Conservation (phyloP, 2,113 vertebrate genomes). For the Ptyas mucosa region DNA sequence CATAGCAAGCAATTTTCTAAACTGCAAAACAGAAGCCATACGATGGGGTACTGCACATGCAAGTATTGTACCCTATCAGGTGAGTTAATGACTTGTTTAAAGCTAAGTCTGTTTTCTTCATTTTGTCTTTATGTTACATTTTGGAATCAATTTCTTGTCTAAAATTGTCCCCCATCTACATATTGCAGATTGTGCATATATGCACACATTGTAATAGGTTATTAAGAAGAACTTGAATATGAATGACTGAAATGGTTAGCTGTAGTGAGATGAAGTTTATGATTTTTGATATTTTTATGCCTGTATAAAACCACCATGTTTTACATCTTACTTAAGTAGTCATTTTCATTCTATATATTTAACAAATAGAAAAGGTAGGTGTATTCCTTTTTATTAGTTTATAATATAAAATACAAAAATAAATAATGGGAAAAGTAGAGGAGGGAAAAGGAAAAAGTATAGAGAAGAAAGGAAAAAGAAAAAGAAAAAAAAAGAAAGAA, state of each 20-base stretch:
- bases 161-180: constrained; percentile 6
- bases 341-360: constrained; percentile 9
- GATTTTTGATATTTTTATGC: background rate
- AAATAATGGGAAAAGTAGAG: no score
- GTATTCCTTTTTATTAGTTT: no score
- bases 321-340: constrained; percentile 34
- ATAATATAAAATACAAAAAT: no score
- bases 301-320: background rate
- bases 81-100: constrained; percentile 46
- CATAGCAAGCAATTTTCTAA: constrained; percentile 83
- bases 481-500: no score
- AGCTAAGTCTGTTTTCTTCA: background rate
- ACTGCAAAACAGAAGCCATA: constrained; percentile 71
- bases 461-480: no score
- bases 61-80: constrained; percentile 87
- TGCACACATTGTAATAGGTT: constrained; percentile 25
- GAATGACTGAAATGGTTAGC: constrained; percentile 56
- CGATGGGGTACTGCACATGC: constrained; percentile 85
- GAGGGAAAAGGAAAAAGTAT: no score
- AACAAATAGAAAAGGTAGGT: background rate
- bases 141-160: constrained; percentile 15
- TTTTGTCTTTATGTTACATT: constrained; percentile 26
- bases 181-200: background rate
- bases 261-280: constrained; percentile 55
- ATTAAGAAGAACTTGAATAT: constrained; percentile 58